A percentile compares a stretch with the other conserved stretches of the same genome.
Conservation (phyloP, 2,888 invertebrate species). For the Brachyopa scutellaris region DNA sequence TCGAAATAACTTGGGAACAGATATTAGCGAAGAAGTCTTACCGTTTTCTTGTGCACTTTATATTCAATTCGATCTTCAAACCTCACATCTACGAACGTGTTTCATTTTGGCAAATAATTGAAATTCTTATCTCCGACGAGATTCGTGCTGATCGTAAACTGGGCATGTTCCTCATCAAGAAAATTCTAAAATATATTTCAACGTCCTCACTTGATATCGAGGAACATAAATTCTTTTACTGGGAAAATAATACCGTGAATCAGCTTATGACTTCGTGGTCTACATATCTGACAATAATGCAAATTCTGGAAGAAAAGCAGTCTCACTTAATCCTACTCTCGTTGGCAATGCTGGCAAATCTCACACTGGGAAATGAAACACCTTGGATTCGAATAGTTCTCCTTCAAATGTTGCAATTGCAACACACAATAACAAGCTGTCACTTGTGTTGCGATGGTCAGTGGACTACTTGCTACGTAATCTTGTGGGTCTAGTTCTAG, state of each 20-base stretch:
- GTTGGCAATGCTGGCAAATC: conserved; percentile 69
- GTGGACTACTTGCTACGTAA: conserved; percentile 75
- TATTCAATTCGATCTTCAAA: conserved; percentile 7
- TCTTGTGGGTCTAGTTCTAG: conserved; percentile 72
- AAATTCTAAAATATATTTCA: conserved; percentile 56
- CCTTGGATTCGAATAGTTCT: conserved; percentile 76
- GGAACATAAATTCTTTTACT: conserved; percentile 13
- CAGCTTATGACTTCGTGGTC: conserved; percentile 73
- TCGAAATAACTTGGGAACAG: conserved; percentile 23
- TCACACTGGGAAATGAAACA: conserved; percentile 54
- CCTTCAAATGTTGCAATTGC: conserved; percentile 74
- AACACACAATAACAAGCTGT: conserved; percentile 78
- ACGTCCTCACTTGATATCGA: not conserved
- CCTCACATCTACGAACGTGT: not conserved
- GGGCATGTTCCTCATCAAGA: conserved; percentile 76
- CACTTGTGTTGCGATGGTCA: conserved; percentile 79
- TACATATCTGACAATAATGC: conserved; percentile 77
- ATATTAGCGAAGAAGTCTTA: conserved; percentile 3
- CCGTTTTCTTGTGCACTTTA: conserved; percentile 19
- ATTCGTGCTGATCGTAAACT: conserved; percentile 76
- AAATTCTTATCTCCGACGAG: conserved; percentile 74
- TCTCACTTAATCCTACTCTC: conserved; percentile 80
- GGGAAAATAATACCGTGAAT: not conserved
- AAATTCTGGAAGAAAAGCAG: conserved; percentile 79
- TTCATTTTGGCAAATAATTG: conserved; percentile 65